phyloP scores from a whole-genome alignment of 2,888 invertebrate species.

The Chymomyza procnemis region DNA sequence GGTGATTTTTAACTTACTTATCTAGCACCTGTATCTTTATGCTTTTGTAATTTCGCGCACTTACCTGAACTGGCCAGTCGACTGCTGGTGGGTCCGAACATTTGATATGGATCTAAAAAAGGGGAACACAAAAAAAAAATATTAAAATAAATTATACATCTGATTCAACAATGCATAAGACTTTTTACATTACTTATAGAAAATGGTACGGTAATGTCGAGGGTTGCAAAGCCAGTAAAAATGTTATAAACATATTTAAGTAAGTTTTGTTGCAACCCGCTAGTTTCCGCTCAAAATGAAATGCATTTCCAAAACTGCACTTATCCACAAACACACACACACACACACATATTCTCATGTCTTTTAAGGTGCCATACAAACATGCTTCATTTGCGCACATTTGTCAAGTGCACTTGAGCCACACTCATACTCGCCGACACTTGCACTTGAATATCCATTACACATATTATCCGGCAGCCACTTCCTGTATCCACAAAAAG shows the following conservation, averaged over 20 bases:
- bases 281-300: constrained; percentile 68
- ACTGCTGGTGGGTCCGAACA: constrained; percentile 98
- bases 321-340: constrained; percentile 4
- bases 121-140: constrained; percentile 36
- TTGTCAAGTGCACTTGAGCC: constrained; percentile 50
- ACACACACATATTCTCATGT: background rate
- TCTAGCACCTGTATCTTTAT: constrained; percentile 76
- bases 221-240: constrained; percentile 34
- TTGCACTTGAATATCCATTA: constrained; percentile 57
- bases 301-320: constrained; percentile 64
- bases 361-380: constrained; percentile 6
- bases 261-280: constrained; percentile 43
- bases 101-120: constrained; percentile 95
- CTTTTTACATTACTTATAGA: background rate
- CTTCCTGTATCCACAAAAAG: constrained; percentile 45
- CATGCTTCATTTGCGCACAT: constrained; percentile 54
- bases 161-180: background rate
- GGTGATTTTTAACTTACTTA: constrained; percentile 48
- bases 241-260: background rate
- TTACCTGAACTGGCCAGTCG: constrained; percentile 96
- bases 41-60: constrained; percentile 69
- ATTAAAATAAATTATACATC: background rate
- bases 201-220: background rate
- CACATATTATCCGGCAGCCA: constrained; percentile 66
- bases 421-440: constrained; percentile 24